Evolutionary conservation across 1,140 invertebrate species (phyloP), one percentile per base, ranked within the genome.

Genomic region (Drosophila ercepeae): DNA sequence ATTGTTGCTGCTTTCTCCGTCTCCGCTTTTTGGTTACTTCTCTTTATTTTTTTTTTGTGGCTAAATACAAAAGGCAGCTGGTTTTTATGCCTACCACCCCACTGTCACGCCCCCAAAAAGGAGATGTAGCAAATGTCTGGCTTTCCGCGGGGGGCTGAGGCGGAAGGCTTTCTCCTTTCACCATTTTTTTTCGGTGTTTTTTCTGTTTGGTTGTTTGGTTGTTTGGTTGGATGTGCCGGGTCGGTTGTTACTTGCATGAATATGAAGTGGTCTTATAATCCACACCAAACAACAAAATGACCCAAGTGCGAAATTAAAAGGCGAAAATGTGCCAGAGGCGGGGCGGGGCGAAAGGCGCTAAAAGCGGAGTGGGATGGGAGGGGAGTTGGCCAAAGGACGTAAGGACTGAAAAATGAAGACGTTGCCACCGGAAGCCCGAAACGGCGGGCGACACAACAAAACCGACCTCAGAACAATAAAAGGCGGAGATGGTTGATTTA

Each of bases 191-290:
- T n/a, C n/a, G n/a, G n/a, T 44, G 36, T 39, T 21, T 44, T 19
- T 14, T 34, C 2, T 16, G 36, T 60, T 52, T 27, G 50, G 65
- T 63, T 25, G n/a, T n/a, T n/a, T n/a, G n/a, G n/a, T n/a, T n/a
- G n/a, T n/a, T n/a, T n/a, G n/a, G n/a, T n/a, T n/a, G n/a, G n/a
- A n/a, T 54, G 39, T 50, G 60, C 50, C 44, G 52, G 52, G 45
- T 54, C 76, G 58, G 76, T 81, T 88, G 81, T 86, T 86, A 86
- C 82, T 88, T 86, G 82, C 81, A 86, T 86, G 81, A 86, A 86
- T 86, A 86, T 86, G 81, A 86, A 86, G 81, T 86, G 81, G 81
- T 86, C 81, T 86, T 86, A 86, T 86, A 86, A 86, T 86, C 81
- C 81, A 86, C 81, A 86, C 81, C 82, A 86, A 86, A 86, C 82